phyloP scores from a whole-genome alignment of 2,888 invertebrate genomes.

The Tinea pellionella region DNA sequence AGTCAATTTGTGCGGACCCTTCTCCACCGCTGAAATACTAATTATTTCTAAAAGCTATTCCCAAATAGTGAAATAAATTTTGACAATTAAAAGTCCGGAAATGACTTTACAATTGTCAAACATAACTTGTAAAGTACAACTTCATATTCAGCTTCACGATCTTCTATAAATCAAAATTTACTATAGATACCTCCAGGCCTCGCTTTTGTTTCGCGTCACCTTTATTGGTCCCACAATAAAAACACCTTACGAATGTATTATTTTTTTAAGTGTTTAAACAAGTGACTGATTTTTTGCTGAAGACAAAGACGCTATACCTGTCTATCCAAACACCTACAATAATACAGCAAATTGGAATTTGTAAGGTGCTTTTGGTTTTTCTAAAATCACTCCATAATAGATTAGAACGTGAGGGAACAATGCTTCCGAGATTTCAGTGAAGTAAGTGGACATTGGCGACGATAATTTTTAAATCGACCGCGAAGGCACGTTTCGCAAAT shows the following conservation, averaged over 20 bases:
- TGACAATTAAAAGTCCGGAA: neutral
- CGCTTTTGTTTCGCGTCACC: constrained; percentile 31
- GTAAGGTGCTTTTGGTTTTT: constrained; percentile 46
- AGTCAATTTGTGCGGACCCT: too few relatives aligned
- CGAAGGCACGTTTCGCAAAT: constrained; percentile 44
- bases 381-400: neutral
- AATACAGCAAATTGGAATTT: constrained; percentile 42
- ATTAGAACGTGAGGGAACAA: constrained; percentile 27
- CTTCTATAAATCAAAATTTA: neutral
- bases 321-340: constrained; percentile 36
- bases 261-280: constrained; percentile 31
- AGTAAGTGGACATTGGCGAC: neutral
- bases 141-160: neutral
- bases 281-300: neutral
- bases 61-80: neutral
- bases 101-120: neutral
- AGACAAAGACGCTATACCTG: constrained; percentile 48
- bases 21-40: too few relatives aligned
- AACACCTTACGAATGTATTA: constrained; percentile 44
- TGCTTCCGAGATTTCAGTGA: constrained; percentile 15
- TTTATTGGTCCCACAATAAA: constrained; percentile 40
- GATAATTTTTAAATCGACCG: constrained; percentile 43
- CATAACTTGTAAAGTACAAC: neutral
- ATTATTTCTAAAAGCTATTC: too few relatives aligned
- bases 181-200: constrained; percentile 10